Conservation (phyloP, 2,888 invertebrate species). For the Netelia fuscicornis region DNA sequence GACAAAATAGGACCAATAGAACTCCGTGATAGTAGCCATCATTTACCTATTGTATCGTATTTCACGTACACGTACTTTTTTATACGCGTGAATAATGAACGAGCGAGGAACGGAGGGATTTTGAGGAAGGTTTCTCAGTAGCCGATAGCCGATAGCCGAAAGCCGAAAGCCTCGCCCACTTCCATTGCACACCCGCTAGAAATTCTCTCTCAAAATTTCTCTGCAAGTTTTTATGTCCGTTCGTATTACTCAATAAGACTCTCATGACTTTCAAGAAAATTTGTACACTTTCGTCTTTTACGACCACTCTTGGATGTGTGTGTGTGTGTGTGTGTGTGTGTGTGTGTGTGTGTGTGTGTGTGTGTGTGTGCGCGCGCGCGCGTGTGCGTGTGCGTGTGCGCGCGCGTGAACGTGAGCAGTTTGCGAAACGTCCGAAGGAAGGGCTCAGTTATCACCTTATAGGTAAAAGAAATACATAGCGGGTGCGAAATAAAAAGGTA, state of each 20-base stretch:
- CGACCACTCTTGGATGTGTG: not conserved
- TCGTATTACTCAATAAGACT: slow-evolving; percentile 33
- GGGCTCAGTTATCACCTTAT: slow-evolving; percentile 1
- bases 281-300: not conserved
- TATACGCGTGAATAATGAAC: slow-evolving; percentile 20
- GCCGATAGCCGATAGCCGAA: not conserved
- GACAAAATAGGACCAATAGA: not conserved
- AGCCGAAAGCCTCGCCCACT: not conserved
- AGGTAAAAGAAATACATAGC: slow-evolving; percentile 15
- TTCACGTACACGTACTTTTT: not conserved
- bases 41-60: no score
- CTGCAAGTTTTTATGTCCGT: slow-evolving; percentile 42
- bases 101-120: slow-evolving; percentile 3
- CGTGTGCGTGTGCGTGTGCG: not conserved
- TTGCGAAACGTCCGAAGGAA: slow-evolving; percentile 30
- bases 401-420: not conserved
- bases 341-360: not conserved
- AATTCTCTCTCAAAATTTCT: slow-evolving; percentile 52
- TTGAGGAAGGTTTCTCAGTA: slow-evolving; percentile 33
- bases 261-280: not conserved
- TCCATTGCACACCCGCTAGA: not conserved
- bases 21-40: not conserved
- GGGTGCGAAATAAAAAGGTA: slow-evolving; percentile 9
- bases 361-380: not conserved
- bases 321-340: not conserved